These are phyloP conservation scores for Scomber scombrus DNA, from an alignment of 2,113 vertebrate genomes.

Conservation along the genomic window DNA sequence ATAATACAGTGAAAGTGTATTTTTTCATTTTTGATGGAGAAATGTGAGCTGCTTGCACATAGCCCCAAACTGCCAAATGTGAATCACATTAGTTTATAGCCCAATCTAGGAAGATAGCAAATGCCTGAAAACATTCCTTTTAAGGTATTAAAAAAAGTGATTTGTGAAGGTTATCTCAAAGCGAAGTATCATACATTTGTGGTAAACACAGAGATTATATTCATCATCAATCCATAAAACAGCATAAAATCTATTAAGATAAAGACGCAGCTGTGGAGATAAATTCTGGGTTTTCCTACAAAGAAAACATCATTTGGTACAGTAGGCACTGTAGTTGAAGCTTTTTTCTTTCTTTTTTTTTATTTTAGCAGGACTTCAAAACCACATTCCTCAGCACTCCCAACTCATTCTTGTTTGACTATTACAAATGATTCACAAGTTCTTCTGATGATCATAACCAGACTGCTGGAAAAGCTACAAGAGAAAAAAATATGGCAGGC, in stretches of 20 bases:
- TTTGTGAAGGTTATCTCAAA: slow-evolving; percentile 12
- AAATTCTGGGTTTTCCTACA: slow-evolving; percentile 2
- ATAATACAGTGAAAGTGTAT: background rate
- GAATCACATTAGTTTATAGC: background rate
- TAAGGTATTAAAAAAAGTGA: background rate
- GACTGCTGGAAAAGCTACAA: slow-evolving; percentile 60
- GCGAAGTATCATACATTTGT: background rate
- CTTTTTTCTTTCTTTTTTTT: background rate
- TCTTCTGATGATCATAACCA: slow-evolving; percentile 59
- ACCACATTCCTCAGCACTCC: slow-evolving; percentile 16
- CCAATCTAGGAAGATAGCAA: background rate
- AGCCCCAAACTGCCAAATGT: background rate
- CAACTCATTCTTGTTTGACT: slow-evolving; percentile 39
- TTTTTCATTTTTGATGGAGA: too few relatives aligned
- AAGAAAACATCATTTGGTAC: background rate
- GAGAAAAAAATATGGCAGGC: slow-evolving; percentile 52
- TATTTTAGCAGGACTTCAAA: slow-evolving; percentile 26
- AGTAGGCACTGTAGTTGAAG: background rate
- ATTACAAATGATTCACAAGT: slow-evolving; percentile 33
- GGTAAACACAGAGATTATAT: background rate
- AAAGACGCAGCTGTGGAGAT: slow-evolving; percentile 11
- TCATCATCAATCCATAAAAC: slow-evolving; percentile 12
- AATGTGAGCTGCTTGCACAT: too few relatives aligned
- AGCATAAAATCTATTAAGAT: slow-evolving; percentile 11
- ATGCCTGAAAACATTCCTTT: background rate